A percentile compares a stretch with the other conserved stretches of the same genome.
phyloP scores from a whole-genome alignment of 2,888 invertebrate species.

The Gisinianus flammeolus region DNA sequence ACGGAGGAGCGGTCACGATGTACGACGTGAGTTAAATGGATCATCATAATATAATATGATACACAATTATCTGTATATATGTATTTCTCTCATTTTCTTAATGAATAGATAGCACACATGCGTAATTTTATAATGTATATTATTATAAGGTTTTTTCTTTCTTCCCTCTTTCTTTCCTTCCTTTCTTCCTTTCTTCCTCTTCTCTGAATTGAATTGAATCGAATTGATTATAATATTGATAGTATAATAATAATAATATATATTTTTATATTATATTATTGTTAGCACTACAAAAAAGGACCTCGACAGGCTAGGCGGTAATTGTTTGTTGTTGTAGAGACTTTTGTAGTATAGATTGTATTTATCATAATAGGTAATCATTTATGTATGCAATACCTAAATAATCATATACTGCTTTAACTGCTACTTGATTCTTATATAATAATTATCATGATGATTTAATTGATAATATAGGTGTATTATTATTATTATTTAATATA shows the following conservation, averaged over 20 bases:
- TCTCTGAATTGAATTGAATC: conserved; percentile 2
- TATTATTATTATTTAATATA: neutral
- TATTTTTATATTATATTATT: neutral
- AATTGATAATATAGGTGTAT: neutral
- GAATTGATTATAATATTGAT: neutral
- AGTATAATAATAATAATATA: neutral
- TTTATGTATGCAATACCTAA: neutral
- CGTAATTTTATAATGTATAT: neutral
- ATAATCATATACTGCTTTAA: neutral
- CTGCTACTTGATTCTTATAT: neutral
- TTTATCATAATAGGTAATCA: neutral
- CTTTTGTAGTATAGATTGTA: neutral
- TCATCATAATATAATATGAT: neutral
- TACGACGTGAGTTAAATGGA: conserved; percentile 7
- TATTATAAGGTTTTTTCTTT: conserved; percentile 2
- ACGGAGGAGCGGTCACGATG: conserved; percentile 22
- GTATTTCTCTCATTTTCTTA: no score
- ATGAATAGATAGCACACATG: conserved; percentile 38
- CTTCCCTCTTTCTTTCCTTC: neutral
- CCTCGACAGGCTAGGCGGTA: neutral
- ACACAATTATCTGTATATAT: neutral
- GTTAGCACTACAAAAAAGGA: conserved; percentile 20
- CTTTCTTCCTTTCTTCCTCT: neutral
- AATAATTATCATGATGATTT: neutral
- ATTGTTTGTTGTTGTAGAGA: neutral